Base-by-base conservation (phyloP, 2,797 vertebrate genomes). In the Siniperca obscura region DNA sequence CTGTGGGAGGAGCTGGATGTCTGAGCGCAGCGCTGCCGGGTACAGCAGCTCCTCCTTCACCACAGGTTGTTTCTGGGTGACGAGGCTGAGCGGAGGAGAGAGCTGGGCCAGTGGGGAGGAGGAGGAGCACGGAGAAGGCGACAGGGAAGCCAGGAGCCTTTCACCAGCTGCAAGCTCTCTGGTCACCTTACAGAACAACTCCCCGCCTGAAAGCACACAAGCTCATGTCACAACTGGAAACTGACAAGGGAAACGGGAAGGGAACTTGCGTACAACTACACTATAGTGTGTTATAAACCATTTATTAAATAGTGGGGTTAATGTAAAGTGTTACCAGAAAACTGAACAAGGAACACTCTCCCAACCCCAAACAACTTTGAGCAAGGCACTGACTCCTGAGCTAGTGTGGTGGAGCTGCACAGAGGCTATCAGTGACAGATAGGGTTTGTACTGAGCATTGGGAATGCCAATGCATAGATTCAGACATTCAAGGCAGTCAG, bases 1-100 rank as follows among this genome's bases (percentile, higher is more conserved):
- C 94, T 99, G 98, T 0, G 98, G 98, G 78, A 99, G 97, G 40
- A 99, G 97, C 94, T 98, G 98, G 90, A 99, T 98, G 69, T 98
- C 98, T 0, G 97, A 89, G 87, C 85, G 96, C 44, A 95, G 72
- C 0, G 94, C 83, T 0, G 95, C 95, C 0, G 94, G 95, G 89
- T 96, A 95, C 0, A 87, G 38, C 0, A 94, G 70, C 64, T 97
- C 97, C 86, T 95, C 91, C 77, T 98, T 97, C 87, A 95, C 89
- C 0, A 59, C 19, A 0, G 90, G 89, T 53, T 90, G 93, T 50
- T 93, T 93, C 74, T 92, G 88, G 42, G 89, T 83, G 21, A 89
- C 65, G 0, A 91, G 88, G 87, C 92, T 91, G 81, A 79, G 94
- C 10, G 84, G 91, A 36, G 76, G 70, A 19, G 94, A 88, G 0